Percentiles rank a stretch among this genome's conserved stretches.
Evolutionary conservation across 1,140 invertebrate genomes (phyloP).

Genomic region (Leucophenga varia): DNA sequence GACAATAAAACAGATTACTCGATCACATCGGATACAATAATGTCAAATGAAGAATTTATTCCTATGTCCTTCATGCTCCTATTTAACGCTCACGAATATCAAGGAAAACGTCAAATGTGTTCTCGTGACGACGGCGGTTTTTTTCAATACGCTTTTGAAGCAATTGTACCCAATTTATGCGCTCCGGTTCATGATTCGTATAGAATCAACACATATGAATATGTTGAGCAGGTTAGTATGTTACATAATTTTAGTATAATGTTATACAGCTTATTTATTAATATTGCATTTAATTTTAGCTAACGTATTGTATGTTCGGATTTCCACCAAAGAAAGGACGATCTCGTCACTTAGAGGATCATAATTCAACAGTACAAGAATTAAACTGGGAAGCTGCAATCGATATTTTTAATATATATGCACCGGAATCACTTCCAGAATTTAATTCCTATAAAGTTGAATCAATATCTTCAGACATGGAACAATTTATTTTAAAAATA

Average conservation of each 20-base stretch:
- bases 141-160: no score
- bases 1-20: no score
- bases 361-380: conserved; percentile 70
- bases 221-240: neutral
- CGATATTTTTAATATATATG: conserved; percentile 81
- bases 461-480: conserved; percentile 75
- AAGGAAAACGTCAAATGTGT: no score
- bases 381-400: conserved; percentile 78
- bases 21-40: no score
- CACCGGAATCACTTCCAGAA: conserved; percentile 75
- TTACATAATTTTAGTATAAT: neutral
- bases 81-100: no score
- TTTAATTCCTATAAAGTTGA: conserved; percentile 74
- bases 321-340: conserved; percentile 80
- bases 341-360: conserved; percentile 74
- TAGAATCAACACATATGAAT: neutral
- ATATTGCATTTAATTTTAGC: conserved; percentile 8
- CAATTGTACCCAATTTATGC: neutral
- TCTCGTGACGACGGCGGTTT: no score
- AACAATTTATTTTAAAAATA: conserved; percentile 76
- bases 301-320: conserved; percentile 82
- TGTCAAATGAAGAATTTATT: no score
- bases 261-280: neutral
- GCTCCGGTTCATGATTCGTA: neutral
- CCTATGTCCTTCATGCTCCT: no score